Evolutionary conservation across 1,140 invertebrate species (phyloP), one percentile per base, ranked within the genome.

Genomic region (Drosophila santomea): DNA sequence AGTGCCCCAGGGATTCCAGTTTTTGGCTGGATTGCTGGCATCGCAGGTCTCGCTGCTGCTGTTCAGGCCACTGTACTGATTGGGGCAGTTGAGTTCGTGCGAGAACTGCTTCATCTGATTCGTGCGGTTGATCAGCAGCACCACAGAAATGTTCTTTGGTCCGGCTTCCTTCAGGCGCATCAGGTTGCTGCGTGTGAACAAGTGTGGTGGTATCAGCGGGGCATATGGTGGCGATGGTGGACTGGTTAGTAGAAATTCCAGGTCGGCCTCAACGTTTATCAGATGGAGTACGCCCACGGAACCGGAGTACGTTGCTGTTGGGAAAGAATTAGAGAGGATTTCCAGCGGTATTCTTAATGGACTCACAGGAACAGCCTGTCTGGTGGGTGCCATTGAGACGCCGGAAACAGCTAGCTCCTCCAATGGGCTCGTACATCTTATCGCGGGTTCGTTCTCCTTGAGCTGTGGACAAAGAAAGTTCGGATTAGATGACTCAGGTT

Each of bases 361-460:
- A 95, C 95, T 95, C 94, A 97, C 97, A 97, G 39, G 96, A 95
- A 93, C 98, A 98, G 62, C 98, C 98, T 89, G 97, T 96, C 92
- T 98, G 97, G 94, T 98, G 97, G 17, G 98, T 98, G 47, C 95
- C 97, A 94, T 98, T 99, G 41, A 98, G 93, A 74, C 97, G 94
- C 77, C 97, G 94, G 91, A 98, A 98, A 93, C 98, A 98, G 52
- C 95, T 95, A 63, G 95, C 94, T 44, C 95, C 95, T 78, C 95
- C 93, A 44, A 98, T 95, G 8, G 94, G 92, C 79, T 95, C 94
- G 91, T 98, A 98, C 93, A 98, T 97, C 93, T 96, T 96, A 78
- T 96, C 95, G 82, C 95, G 95, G 4, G 95, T 95, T 76, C 96
- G 94, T 74, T 95, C 94, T 36, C 80, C 62, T 10, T 56, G 50